Conservation (phyloP, 2,888 invertebrate species). For the Dexiosoma caninum region DNA sequence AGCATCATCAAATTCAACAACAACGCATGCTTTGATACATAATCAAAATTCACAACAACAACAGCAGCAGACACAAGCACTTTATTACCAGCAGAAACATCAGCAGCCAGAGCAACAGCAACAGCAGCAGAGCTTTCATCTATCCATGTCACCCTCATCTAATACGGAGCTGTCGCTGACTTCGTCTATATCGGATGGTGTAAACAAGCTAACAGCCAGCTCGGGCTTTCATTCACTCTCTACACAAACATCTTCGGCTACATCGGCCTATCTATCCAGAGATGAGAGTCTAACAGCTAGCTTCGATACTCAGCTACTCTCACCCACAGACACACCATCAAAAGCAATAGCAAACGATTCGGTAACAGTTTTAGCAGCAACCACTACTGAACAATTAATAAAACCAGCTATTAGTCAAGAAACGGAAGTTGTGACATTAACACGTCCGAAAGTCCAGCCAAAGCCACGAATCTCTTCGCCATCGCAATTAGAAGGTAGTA, state of each 20-base stretch:
- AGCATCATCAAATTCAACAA: slow-evolving; percentile 8
- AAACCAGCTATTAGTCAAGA: slow-evolving; percentile 54
- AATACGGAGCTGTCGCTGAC: slow-evolving; percentile 57
- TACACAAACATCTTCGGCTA: slow-evolving; percentile 65
- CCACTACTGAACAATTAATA: slow-evolving; percentile 30
- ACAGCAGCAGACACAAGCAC: slow-evolving; percentile 18
- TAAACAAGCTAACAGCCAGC: slow-evolving; percentile 42
- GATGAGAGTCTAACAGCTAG: slow-evolving; percentile 65
- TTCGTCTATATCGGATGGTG: slow-evolving; percentile 53
- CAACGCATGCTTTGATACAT: slow-evolving; percentile 45
- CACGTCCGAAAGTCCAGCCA: slow-evolving; percentile 49
- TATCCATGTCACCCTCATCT: slow-evolving; percentile 60
- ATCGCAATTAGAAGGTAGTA: not conserved
- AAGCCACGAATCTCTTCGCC: slow-evolving; percentile 56
- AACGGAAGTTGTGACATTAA: slow-evolving; percentile 46
- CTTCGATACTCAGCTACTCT: slow-evolving; percentile 59
- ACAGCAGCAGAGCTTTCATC: slow-evolving; percentile 43
- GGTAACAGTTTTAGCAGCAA: slow-evolving; percentile 26
- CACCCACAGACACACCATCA: slow-evolving; percentile 45
- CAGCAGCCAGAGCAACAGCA: slow-evolving; percentile 23
- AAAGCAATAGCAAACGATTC: slow-evolving; percentile 3
- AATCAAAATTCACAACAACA: slow-evolving; percentile 32
- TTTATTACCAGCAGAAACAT: not conserved
- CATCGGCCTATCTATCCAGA: slow-evolving; percentile 66
- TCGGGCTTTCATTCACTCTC: slow-evolving; percentile 66